Evolutionary conservation across 1,140 invertebrate species (phyloP).

Genomic region (Drosophila pallidifrons): DNA sequence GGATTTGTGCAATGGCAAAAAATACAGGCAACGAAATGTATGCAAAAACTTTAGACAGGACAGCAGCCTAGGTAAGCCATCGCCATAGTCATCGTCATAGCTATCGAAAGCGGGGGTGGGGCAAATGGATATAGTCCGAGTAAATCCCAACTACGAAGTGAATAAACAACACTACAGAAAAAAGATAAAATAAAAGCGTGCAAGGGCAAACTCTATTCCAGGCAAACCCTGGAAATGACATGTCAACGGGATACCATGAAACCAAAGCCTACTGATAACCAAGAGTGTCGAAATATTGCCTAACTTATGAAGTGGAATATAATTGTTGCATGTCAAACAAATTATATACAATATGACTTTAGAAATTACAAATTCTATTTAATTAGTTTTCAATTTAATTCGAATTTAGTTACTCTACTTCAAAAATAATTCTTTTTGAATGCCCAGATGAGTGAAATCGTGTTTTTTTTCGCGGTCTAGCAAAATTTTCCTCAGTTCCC

Average conservation of each 20-base stretch:
- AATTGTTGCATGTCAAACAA: too few relatives aligned
- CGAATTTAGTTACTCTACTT: too few relatives aligned
- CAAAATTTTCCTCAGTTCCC: too few relatives aligned
- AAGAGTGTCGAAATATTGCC: not conserved
- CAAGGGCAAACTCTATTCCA: not conserved
- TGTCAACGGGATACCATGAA: constrained; percentile 34
- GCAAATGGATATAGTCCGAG: constrained; percentile 40
- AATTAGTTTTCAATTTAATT: too few relatives aligned
- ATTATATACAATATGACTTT: too few relatives aligned
- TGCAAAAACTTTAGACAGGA: constrained; percentile 31
- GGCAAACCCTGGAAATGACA: constrained; percentile 21
- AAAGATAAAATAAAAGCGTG: not conserved
- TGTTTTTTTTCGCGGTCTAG: too few relatives aligned
- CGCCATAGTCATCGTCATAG: constrained; percentile 18
- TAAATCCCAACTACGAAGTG: constrained; percentile 34
- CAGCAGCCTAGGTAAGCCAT: constrained; percentile 10
- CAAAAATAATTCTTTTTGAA: too few relatives aligned
- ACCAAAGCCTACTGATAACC: constrained; percentile 6
- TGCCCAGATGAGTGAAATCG: too few relatives aligned
- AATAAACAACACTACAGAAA: not conserved
- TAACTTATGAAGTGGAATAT: too few relatives aligned
- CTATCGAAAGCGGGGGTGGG: not conserved
- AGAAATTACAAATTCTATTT: too few relatives aligned
- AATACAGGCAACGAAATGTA: constrained; percentile 39
- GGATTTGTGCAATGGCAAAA: constrained; percentile 46